Conservation (phyloP, 2,797 vertebrate species). For the Ctenopoma kingsleyae region DNA sequence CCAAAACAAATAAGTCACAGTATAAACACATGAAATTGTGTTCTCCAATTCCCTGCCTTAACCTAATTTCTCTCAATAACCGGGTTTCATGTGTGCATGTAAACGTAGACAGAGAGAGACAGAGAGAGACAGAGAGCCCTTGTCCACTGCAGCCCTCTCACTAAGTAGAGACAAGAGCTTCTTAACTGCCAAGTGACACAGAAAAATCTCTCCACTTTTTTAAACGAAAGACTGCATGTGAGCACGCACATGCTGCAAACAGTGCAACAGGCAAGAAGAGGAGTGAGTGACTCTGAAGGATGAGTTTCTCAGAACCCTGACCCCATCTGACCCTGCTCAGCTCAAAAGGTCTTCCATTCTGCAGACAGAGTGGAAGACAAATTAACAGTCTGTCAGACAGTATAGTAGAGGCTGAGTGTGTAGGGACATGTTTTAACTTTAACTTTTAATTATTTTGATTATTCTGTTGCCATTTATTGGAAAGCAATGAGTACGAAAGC, state of each 20-base stretch:
- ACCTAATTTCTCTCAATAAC: constrained; percentile 33
- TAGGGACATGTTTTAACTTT: not conserved
- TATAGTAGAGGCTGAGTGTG: constrained; percentile 24
- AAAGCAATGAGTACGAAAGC: too few species aligned
- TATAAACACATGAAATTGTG: constrained; percentile 15
- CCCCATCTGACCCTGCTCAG: constrained; percentile 75
- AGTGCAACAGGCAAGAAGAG: constrained; percentile 38
- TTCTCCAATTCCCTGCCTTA: constrained; percentile 13
- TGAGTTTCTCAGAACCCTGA: constrained; percentile 67
- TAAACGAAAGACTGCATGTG: constrained; percentile 20
- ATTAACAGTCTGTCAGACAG: constrained; percentile 31
- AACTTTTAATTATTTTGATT: too few species aligned
- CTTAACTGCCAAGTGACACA: constrained; percentile 50
- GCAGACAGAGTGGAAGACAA: constrained; percentile 44
- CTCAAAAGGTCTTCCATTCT: constrained; percentile 54
- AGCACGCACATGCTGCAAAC: constrained; percentile 37
- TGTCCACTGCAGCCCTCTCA: constrained; percentile 37
- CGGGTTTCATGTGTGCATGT: constrained; percentile 31
- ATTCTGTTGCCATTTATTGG: too few species aligned
- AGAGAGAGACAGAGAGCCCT: constrained; percentile 33
- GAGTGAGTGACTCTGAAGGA: constrained; percentile 64
- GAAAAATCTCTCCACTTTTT: constrained; percentile 42
- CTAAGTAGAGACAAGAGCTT: constrained; percentile 37
- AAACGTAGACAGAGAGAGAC: constrained; percentile 20
- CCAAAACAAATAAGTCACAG: constrained; percentile 27